These are phyloP conservation scores for Mercenaria mercenaria DNA, from an alignment of 1,140 invertebrate species.

Conservation along the genomic window DNA sequence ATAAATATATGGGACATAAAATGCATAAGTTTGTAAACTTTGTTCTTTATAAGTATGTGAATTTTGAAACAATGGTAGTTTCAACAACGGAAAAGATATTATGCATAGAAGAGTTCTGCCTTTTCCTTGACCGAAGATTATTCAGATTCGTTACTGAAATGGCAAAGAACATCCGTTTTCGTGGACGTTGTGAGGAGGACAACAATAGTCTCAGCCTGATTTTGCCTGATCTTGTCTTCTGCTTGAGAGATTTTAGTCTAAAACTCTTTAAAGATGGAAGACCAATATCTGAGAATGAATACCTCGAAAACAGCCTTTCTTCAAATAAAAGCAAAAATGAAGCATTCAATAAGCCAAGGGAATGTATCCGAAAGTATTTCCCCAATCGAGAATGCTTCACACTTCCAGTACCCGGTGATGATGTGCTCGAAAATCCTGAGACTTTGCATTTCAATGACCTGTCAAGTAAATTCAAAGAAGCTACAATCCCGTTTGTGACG, in stretches of 20 bases:
- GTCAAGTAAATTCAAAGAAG: neutral
- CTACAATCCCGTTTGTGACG: neutral
- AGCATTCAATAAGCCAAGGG: neutral
- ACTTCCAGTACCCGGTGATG: neutral
- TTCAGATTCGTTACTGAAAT: slow-evolving; percentile 13
- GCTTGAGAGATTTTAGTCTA: slow-evolving; percentile 8
- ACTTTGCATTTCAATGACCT: neutral
- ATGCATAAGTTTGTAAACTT: no score
- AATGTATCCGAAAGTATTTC: neutral
- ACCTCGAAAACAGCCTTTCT: neutral
- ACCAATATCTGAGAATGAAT: neutral
- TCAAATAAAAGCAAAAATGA: neutral
- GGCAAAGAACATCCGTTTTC: neutral
- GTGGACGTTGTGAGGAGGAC: neutral
- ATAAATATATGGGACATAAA: no score
- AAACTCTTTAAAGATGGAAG: neutral
- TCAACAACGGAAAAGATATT: no score
- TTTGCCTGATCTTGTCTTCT: neutral
- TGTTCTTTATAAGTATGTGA: no score
- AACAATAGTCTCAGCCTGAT: neutral
- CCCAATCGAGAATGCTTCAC: neutral
- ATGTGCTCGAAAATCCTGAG: neutral
- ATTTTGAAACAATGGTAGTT: no score
- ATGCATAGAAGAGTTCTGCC: no score
- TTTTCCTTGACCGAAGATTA: neutral